These are phyloP conservation scores for Drosophila quinaria DNA, from an alignment of 2,888 invertebrate species.

Conservation along the genomic window DNA sequence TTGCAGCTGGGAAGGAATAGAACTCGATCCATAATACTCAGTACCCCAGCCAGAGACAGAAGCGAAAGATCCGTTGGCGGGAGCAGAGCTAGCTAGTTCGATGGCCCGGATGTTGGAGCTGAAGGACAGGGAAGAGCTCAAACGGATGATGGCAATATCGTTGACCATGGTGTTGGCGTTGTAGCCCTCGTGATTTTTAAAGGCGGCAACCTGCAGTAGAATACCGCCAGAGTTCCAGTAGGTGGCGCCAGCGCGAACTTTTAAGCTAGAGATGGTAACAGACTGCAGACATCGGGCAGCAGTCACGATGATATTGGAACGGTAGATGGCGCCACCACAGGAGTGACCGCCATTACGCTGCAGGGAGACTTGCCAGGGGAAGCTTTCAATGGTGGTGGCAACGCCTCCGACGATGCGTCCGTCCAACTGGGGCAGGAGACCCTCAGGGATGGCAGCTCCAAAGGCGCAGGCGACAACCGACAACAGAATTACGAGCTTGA, in stretches of 20 bases:
- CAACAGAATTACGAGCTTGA: conserved; percentile 69
- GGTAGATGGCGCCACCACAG: conserved; percentile 87
- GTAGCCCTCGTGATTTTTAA: conserved; percentile 83
- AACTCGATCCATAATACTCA: conserved; percentile 60
- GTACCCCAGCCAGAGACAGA: conserved; percentile 76
- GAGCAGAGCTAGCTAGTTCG: conserved; percentile 77
- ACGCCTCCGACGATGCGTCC: conserved; percentile 83
- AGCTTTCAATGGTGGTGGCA: conserved; percentile 64
- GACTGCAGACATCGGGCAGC: conserved; percentile 88
- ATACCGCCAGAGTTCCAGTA: conserved; percentile 81
- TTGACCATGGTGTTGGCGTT: conserved; percentile 85
- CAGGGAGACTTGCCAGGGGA: conserved; percentile 80
- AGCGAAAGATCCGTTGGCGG: conserved; percentile 56
- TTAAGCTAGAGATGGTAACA: conserved; percentile 55
- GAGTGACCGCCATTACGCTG: conserved; percentile 85
- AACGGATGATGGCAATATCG: conserved; percentile 87
- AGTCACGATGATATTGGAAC: conserved; percentile 86
- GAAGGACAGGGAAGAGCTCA: conserved; percentile 85
- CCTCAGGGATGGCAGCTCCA: conserved; percentile 67
- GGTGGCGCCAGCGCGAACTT: conserved; percentile 87
- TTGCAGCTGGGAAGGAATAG: conserved; percentile 84
- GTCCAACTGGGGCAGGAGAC: conserved; percentile 72
- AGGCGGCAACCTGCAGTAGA: conserved; percentile 43
- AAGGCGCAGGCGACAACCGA: conserved; percentile 67
- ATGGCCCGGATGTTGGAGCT: conserved; percentile 84